Percentiles rank a stretch among this genome's conserved stretches.
phyloP scores from a whole-genome alignment of 2,888 invertebrate species.

The Volucella inflata region DNA sequence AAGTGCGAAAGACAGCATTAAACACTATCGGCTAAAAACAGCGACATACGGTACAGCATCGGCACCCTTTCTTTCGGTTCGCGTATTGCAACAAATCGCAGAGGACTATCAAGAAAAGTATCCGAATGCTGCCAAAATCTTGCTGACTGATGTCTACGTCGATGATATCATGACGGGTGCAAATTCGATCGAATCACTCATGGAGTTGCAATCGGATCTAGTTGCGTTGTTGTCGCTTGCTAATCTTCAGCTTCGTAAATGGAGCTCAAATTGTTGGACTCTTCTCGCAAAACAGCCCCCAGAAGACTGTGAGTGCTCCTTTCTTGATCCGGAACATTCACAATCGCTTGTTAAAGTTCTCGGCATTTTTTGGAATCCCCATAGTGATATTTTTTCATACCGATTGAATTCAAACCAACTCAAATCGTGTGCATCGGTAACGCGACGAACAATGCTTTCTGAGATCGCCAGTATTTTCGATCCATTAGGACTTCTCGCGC shows the following conservation, averaged over 20 bases:
- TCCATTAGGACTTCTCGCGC: conserved; percentile 8
- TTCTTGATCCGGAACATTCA: conserved; percentile 3
- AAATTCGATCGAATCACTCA: not conserved
- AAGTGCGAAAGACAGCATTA: not conserved
- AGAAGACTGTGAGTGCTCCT: conserved; percentile 21
- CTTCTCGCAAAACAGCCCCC: not conserved
- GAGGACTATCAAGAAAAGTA: conserved; percentile 11
- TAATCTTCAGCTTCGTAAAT: conserved; percentile 19
- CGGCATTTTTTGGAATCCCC: conserved; percentile 4
- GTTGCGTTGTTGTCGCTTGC: conserved; percentile 4
- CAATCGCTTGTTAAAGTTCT: conserved; percentile 5
- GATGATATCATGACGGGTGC: not conserved
- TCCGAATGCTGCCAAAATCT: not conserved
- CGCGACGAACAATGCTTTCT: conserved; percentile 8
- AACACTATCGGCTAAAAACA: conserved; percentile 25
- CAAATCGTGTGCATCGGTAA: not conserved
- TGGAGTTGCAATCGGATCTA: conserved; percentile 17
- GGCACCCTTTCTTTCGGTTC: conserved; percentile 27
- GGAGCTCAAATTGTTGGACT: conserved; percentile 42
- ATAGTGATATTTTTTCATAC: conserved; percentile 1
- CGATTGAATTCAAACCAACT: not conserved
- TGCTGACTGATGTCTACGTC: too few relatives aligned
- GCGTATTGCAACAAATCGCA: conserved; percentile 27
- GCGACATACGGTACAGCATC: conserved; percentile 40
- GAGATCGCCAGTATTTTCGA: conserved; percentile 10